Percentiles rank a stretch among this genome's conserved stretches.
Evolutionary conservation across 2,797 vertebrate genomes (phyloP).

Genomic region (Vespertilio murinus): DNA sequence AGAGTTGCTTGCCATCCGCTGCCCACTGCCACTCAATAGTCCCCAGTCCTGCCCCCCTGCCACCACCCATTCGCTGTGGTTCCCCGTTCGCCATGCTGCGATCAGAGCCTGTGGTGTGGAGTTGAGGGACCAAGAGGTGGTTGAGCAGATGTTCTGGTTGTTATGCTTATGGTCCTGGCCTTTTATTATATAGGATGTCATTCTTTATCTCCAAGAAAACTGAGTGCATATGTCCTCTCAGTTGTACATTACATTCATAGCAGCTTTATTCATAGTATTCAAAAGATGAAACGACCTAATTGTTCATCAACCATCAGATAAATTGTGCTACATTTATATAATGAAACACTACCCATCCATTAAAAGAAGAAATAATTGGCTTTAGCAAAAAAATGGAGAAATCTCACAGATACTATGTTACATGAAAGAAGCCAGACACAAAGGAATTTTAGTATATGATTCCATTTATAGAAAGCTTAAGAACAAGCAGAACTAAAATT

Average conservation of each 20-base stretch:
- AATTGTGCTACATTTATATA: not conserved
- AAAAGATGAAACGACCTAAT: slow-evolving; percentile 15
- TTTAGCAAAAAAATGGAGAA: not conserved
- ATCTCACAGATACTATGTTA: not conserved
- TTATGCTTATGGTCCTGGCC: too few relatives aligned
- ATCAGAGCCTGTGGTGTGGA: too few relatives aligned
- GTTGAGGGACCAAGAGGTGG: too few relatives aligned
- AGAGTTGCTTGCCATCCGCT: too few relatives aligned
- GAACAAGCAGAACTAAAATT: not conserved
- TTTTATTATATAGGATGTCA: not conserved
- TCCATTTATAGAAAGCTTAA: slow-evolving; percentile 12
- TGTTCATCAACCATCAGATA: not conserved
- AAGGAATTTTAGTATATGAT: not conserved
- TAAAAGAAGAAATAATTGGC: not conserved
- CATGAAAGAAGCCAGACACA: not conserved
- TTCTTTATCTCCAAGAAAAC: slow-evolving; percentile 26
- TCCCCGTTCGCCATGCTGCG: too few relatives aligned
- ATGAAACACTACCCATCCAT: not conserved
- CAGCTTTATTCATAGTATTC: not conserved
- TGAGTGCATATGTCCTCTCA: not conserved
- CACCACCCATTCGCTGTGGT: too few relatives aligned
- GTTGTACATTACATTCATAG: not conserved
- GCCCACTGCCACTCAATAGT: too few relatives aligned
- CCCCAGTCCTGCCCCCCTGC: too few relatives aligned
- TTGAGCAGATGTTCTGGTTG: too few relatives aligned